Base-by-base conservation (phyloP, 2,113 vertebrate species). In the Lutjanus erythropterus region DNA sequence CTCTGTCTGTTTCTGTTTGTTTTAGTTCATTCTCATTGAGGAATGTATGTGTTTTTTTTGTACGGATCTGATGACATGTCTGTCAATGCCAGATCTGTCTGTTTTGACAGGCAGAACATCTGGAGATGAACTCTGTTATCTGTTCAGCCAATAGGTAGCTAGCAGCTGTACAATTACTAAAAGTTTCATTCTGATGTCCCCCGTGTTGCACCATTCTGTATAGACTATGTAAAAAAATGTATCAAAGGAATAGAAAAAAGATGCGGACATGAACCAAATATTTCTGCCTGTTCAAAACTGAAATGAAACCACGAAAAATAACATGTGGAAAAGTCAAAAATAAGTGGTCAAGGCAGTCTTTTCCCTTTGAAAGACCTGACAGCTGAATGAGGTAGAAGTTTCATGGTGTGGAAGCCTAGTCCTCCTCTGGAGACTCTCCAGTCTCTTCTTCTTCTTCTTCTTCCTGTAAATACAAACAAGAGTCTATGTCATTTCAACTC, bases 321-420 rank as follows among this genome's bases (percentile, higher is more conserved):
- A 84, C 85, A 83, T 81, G 29, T 85, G 85, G 87, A 83, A 91
- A 69, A 82, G 46, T 67, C 64, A 15, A 88, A 88, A 86, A 71
- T 68, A 90, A 98, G 97, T 97, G 97, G 97, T 98, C 95, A 97
- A 96, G 95, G 95, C 96, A 96, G 96, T 97, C 96, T 96, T 96
- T 96, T 97, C 96, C 96, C 96, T 96, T 96, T 93, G 90, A 97
- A 97, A 97, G 96, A 97, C 95, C 94, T 95, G 97, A 96, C 96
- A 97, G 96, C 94, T 96, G 96, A 87, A 95, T 97, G 97, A 98
- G 97, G 97, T 98, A 98, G 97, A 97, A 96, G 95, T 96, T 75
- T 93, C 93, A 91, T 81, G 90, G 75, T 84, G 94, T 84, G 80
- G 93, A 90, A 81, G 94, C 91, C 95, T 97, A 98, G 85, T 98